Conservation (phyloP, 2,113 vertebrate genomes). For the Pelecanus crispus region DNA sequence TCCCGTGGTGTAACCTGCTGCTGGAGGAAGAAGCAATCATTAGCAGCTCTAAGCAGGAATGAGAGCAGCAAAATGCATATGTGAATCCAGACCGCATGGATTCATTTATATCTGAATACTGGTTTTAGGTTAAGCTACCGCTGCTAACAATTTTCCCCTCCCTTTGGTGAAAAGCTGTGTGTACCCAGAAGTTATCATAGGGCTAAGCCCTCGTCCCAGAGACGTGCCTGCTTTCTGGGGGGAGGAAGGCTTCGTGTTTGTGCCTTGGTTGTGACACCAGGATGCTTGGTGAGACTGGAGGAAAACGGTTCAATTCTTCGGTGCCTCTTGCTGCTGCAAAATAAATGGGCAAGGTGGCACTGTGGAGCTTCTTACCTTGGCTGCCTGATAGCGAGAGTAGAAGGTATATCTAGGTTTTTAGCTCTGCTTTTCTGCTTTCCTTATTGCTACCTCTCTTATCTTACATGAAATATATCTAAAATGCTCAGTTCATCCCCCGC, state of each 20-base stretch:
- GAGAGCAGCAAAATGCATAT: background rate
- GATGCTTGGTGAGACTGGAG: background rate
- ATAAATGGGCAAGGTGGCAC: background rate
- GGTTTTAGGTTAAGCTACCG: background rate
- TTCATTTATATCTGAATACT: background rate
- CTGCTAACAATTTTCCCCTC: background rate
- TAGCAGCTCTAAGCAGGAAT: background rate
- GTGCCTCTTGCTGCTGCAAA: background rate
- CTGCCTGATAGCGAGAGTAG: rapidly evolving
- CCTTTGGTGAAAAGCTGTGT: background rate
- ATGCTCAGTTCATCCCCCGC: rapidly evolving
- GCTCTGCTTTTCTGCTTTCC: background rate
- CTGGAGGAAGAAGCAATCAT: background rate
- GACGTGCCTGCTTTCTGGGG: rapidly evolving
- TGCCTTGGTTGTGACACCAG: too few species aligned
- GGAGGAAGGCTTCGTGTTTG: background rate
- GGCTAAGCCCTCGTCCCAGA: background rate
- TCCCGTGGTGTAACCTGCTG: background rate
- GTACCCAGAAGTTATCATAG: background rate
- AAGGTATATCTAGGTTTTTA: rapidly evolving
- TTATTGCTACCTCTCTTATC: background rate
- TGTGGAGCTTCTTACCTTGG: background rate
- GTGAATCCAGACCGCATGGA: background rate
- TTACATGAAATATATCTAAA: background rate
- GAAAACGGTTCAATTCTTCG: rapidly evolving